These are phyloP conservation scores for Cyprinodon brontotheroides DNA, from an alignment of 2,113 vertebrate genomes.

Conservation along the genomic window DNA sequence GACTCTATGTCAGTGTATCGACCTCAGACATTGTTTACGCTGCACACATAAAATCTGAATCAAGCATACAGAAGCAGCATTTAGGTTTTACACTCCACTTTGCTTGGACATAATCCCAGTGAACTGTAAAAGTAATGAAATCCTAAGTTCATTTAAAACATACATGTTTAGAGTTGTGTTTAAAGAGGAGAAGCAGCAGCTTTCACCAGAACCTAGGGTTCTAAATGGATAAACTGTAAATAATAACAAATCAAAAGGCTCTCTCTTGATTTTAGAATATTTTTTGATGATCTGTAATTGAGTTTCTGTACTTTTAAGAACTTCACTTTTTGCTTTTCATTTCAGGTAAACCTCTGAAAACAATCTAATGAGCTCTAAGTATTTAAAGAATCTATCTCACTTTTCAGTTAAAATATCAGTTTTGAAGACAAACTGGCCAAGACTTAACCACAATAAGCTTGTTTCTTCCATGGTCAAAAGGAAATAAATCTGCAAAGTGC, in stretches of 20 bases:
- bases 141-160: too few relatives aligned
- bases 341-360: neutral
- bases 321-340: neutral
- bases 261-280: neutral
- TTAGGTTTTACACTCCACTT: too few relatives aligned
- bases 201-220: neutral
- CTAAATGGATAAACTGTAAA: neutral
- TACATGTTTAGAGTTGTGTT: too few relatives aligned
- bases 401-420: conserved; percentile 27
- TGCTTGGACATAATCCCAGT: too few relatives aligned
- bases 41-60: too few relatives aligned
- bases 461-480: conserved; percentile 18
- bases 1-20: too few relatives aligned
- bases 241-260: neutral
- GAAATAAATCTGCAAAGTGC: conserved; percentile 40
- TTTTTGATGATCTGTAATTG: neutral
- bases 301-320: neutral
- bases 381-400: conserved; percentile 9
- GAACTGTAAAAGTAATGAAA: too few relatives aligned
- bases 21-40: too few relatives aligned
- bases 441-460: conserved; percentile 31
- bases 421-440: conserved; percentile 33
- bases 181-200: neutral
- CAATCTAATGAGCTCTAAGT: neutral
- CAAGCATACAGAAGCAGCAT: too few relatives aligned